Conservation (phyloP, 2,888 invertebrate species). For the Tolmerus cingulatus region DNA sequence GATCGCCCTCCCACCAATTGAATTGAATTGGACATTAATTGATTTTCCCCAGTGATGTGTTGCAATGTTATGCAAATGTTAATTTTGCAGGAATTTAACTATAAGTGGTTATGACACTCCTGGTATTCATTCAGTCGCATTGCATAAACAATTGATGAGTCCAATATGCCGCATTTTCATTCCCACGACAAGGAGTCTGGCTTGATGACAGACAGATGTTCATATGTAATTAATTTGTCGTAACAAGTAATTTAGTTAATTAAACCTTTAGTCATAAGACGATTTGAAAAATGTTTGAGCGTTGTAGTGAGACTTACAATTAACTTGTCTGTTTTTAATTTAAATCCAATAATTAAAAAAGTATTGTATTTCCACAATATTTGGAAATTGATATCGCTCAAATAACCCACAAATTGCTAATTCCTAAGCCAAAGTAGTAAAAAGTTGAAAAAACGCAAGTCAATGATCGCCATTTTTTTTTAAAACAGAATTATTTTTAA, state of each 20-base stretch:
- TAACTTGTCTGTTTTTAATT: too few relatives aligned
- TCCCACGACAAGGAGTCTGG: neutral
- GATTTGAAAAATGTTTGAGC: neutral
- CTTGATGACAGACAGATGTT: neutral
- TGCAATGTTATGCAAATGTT: neutral
- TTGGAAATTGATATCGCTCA: too few relatives aligned
- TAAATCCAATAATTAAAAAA: too few relatives aligned
- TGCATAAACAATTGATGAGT: neutral
- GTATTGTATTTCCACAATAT: too few relatives aligned
- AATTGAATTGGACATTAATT: constrained; percentile 8
- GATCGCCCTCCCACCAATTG: neutral
- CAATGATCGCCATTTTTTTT: too few relatives aligned
- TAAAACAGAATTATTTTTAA: too few relatives aligned
- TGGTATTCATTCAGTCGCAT: neutral
- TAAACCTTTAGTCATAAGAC: neutral
- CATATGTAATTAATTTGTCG: neutral
- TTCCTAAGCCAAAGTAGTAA: too few relatives aligned
- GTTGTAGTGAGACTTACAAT: too few relatives aligned
- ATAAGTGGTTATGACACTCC: neutral
- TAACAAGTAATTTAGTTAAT: neutral
- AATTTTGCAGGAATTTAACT: neutral
- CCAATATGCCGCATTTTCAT: neutral
- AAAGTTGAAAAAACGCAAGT: too few relatives aligned
- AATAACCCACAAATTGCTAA: too few relatives aligned
- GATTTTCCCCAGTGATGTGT: neutral